Base-by-base conservation (phyloP, 2,888 invertebrate genomes). In the Aspidapion aeneum region DNA sequence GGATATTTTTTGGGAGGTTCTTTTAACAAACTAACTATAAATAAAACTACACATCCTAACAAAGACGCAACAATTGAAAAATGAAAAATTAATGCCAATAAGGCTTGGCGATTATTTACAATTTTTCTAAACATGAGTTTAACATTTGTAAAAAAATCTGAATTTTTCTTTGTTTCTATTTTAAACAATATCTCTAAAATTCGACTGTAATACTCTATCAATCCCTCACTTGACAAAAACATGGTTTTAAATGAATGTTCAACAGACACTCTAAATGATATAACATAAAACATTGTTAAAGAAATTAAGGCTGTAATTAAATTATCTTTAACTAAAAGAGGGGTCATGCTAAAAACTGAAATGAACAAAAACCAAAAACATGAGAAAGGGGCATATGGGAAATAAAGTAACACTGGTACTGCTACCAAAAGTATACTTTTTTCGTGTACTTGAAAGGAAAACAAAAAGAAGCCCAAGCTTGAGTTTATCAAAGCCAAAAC, bases 361-460 rank as follows among this genome's bases (percentile, higher is more conserved):
- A 93, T 83, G 21, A 87, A 80, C 18, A 93, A 79, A 75, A 95
- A 93, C 92, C 94, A 94, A 70, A 90, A 86, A 74, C 88, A 88
- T 75, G 86, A 83, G 65, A 91, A 85, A 0, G 93, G 91, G 72
- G 91, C 88, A 68, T 87, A 84, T 0, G 88, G 87, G 63, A 93
- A 86, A 66, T 93, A 83, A 57, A 94, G 77, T n/a, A 89, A 78
- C 1, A 90, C 89, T 0, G 93, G 93, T 62, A 92, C 77, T 0
- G 93, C 90, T 0, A 87, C 90, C 12, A 98, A 80, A 16, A 99
- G 82, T 74, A 99, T 96, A 1, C 91, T 90, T 80, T 99, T 99
- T 76, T 99, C 99, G 77, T 99, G 99, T 21, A 99, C 99, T 86
- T 99, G 98, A 80, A 91, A 99, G n/a, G 98, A 98, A 78, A 98